Base-by-base conservation (phyloP, 2,797 vertebrate species). In the Geotria australis region DNA sequence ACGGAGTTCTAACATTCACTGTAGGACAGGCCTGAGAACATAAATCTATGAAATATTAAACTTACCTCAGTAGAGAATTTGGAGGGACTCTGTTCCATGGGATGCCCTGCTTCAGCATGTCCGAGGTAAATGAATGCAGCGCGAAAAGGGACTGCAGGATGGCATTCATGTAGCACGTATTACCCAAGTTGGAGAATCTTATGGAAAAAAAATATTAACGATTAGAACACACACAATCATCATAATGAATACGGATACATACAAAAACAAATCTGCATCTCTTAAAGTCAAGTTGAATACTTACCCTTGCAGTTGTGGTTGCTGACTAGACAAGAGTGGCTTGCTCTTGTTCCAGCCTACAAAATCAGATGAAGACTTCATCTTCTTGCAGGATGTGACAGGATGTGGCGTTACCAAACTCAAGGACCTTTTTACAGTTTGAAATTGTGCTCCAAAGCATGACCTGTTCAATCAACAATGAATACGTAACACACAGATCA, bases 81-180 rank as follows among this genome's bases (percentile, higher is more conserved):
- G 76, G 63, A 48, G 89, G 89, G 59, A 98, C 77, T 66, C 80
- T 86, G 70, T 79, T 95, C 85, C 88, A 96, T 0, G 81, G 82
- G 60, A 94, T 86, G 64, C 81, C 79, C 68, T 96, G 89, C 64
- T 76, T 88, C 59, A 98, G 74, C 68, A 98, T 76, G 69, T 98
- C 91, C 59, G 76, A 88, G 62, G 83, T 82, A 72, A 98, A 93
- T 46, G 86, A 93, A 1, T 89, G 91, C 59, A 98, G 79, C 64
- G 89, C 95, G 74, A 98, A 98, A 46, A 98, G 73, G 45, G 91
- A 95, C 63, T 98, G 91, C 60, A 98, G 76, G 63, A 98, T 98
- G 61, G 91, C 85, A 11, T 96, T 98, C 91, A 98, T 98, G 64
- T 98, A 98, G 64, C 91, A 98, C 6, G 91, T 98, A 71, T 98